Conservation (phyloP, 2,113 vertebrate species). For the Oncorhynchus nerka region DNA sequence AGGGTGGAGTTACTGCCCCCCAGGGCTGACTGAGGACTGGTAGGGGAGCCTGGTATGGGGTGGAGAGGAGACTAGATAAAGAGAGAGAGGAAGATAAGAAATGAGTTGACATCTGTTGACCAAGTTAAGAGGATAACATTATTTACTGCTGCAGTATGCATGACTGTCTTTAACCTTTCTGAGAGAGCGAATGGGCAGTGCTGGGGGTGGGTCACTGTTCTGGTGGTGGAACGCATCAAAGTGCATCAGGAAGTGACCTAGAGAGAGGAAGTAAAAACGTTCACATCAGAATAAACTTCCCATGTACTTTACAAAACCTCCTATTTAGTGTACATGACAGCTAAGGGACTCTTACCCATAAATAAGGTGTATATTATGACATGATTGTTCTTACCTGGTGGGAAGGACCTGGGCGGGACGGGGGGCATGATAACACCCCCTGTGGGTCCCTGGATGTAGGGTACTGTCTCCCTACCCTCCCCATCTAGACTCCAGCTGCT, state of each 20-base stretch:
- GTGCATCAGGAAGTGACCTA: slow-evolving; percentile 93
- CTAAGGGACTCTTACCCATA: background rate
- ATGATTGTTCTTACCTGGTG: slow-evolving; percentile 78
- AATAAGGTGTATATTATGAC: background rate
- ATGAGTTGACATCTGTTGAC: background rate
- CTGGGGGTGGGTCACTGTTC: slow-evolving; percentile 85
- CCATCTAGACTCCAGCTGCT: slow-evolving; percentile 93
- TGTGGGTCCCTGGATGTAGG: slow-evolving; percentile 83
- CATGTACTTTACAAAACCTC: background rate
- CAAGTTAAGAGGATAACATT: too few relatives aligned
- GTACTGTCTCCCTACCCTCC: slow-evolving; percentile 84
- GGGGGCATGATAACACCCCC: slow-evolving; percentile 83
- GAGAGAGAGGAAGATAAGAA: slow-evolving; percentile 11
- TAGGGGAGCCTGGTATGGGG: slow-evolving; percentile 92
- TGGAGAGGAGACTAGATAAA: slow-evolving; percentile 87
- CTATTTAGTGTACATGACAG: background rate
- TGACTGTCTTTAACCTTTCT: slow-evolving; percentile 77
- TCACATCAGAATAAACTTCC: background rate
- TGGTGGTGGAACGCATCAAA: slow-evolving; percentile 94
- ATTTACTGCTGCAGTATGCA: too few relatives aligned
- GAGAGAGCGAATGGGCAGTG: slow-evolving; percentile 87
- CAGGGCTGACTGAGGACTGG: slow-evolving; percentile 90
- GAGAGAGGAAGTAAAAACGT: slow-evolving; percentile 14
- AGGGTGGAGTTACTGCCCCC: slow-evolving; percentile 94
- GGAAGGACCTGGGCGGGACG: slow-evolving; percentile 85